Evolutionary conservation across 2,797 vertebrate genomes (phyloP), one percentile per base, ranked within the genome.

Genomic region (Acanthornis magna): DNA sequence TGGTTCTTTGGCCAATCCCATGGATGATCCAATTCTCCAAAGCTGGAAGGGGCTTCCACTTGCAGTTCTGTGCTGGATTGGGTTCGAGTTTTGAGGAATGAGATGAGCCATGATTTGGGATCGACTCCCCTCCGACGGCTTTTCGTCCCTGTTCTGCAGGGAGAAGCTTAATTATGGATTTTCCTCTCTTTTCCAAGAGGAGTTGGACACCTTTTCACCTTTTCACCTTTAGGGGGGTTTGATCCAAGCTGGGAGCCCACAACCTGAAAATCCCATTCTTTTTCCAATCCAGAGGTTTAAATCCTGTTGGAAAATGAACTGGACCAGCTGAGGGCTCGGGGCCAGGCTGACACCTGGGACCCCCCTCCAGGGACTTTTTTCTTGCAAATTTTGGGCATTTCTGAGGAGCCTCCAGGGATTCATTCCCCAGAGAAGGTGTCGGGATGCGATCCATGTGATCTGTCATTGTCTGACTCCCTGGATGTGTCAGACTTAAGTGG

Each of bases 21-120:
- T 18, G 12, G 62, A 45, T 25, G 62, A 45, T 65, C 42, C 42
- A 5, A 0, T 16, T 40, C 25, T 47, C 68, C 23, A 23, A 18
- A 73, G 13, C 42, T 10, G 42, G 42, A 34, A 55, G 19, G 11
- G 50, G 22, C 26, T 9, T 15, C 78, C 55, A 25, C 34, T 9
- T 21, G 13, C 30, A 7, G 10, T 8, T 63, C 50, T 0, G 0
- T 8, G 42, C 50, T 2, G 0, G 67, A 29, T 42, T 2, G 0
- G 45, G 19, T 65, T 42, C 0, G 1, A 40, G 8, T 55, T 55
- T 25, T n/a, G 13, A 1, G 2, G 50, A 23, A 40, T 7, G 16
- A 32, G 34, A 4, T 0, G 0, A n/a, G 16, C 45, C 20, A 0
- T 3, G 34, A 25, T 16, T 4, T 7, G 15, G 30, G 53, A 27